A percentile compares a stretch with the other conserved stretches of the same genome.
Conservation (phyloP, 2,888 invertebrate species). For the Orthosia cruda region DNA sequence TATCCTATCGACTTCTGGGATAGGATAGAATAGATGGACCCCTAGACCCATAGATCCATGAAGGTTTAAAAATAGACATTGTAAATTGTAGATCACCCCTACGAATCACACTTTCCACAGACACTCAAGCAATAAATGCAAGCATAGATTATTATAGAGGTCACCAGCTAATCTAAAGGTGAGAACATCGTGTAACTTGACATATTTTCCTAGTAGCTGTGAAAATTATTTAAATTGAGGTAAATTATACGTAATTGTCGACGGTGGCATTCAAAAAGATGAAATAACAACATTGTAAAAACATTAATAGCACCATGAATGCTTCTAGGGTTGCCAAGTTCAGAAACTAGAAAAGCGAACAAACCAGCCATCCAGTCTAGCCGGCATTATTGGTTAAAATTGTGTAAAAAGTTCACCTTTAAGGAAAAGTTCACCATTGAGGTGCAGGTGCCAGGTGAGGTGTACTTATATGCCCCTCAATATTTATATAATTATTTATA, state of each 20-base stretch:
- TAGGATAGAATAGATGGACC: no score
- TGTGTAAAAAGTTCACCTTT: no score
- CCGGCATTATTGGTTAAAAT: no score
- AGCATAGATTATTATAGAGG: slow-evolving; percentile 34
- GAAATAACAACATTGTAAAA: slow-evolving; percentile 4
- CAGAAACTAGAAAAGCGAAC: no score
- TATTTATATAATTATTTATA: no score
- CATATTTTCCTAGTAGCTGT: slow-evolving; percentile 32
- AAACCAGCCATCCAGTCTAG: no score
- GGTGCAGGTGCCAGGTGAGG: no score
- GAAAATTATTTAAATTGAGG: slow-evolving; percentile 41
- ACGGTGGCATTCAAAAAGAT: slow-evolving; percentile 7
- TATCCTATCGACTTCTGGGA: no score
- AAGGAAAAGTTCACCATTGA: no score
- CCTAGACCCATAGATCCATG: not conserved
- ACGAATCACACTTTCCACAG: slow-evolving; percentile 2
- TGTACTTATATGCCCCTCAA: no score
- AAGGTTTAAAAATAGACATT: not conserved
- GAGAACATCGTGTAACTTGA: slow-evolving; percentile 28
- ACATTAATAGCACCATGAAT: slow-evolving; percentile 24
- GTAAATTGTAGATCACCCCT: not conserved
- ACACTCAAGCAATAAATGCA: slow-evolving; percentile 17
- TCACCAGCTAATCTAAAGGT: slow-evolving; percentile 41
- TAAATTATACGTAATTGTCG: slow-evolving; percentile 17
- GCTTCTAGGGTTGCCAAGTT: slow-evolving; percentile 11